Evolutionary conservation across 2,113 vertebrate species (phyloP).

Genomic region (Scytalopus superciliaris): DNA sequence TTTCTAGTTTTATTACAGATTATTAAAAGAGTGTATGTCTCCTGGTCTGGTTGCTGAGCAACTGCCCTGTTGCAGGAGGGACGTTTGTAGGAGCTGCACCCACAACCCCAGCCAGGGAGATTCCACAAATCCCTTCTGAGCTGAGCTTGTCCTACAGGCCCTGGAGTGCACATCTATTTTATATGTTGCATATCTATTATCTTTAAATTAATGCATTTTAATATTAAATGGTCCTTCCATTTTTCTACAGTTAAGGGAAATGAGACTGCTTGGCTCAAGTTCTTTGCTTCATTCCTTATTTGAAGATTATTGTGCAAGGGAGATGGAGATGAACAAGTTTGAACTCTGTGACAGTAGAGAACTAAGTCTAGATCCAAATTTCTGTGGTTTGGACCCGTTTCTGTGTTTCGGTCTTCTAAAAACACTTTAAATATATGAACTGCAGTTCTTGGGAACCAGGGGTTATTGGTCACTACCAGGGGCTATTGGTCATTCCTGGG

Average conservation of each 20-base stretch:
- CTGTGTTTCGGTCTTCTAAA: background rate
- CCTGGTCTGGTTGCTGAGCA: background rate
- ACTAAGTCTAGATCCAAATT: background rate
- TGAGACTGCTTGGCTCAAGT: background rate
- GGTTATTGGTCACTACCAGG: background rate
- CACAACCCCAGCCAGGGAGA: background rate
- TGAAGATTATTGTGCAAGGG: background rate
- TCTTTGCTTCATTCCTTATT: background rate
- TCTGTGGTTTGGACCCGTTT: background rate
- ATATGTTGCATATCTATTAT: accelerated
- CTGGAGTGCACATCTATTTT: background rate
- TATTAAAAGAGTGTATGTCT: background rate
- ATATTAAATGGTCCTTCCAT: background rate
- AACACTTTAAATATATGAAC: background rate
- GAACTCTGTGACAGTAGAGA: background rate
- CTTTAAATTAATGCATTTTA: background rate
- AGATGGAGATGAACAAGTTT: background rate
- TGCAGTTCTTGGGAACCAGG: background rate
- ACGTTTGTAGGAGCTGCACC: background rate
- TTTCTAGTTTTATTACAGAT: background rate
- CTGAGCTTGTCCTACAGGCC: background rate
- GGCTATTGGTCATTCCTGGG: background rate
- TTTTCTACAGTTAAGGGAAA: background rate
- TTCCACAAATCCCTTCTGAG: background rate
- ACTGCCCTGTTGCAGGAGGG: background rate